Evolutionary conservation across 2,113 vertebrate species (phyloP), one percentile per base, ranked within the genome.

Genomic region (Pachypanchax playfairii): DNA sequence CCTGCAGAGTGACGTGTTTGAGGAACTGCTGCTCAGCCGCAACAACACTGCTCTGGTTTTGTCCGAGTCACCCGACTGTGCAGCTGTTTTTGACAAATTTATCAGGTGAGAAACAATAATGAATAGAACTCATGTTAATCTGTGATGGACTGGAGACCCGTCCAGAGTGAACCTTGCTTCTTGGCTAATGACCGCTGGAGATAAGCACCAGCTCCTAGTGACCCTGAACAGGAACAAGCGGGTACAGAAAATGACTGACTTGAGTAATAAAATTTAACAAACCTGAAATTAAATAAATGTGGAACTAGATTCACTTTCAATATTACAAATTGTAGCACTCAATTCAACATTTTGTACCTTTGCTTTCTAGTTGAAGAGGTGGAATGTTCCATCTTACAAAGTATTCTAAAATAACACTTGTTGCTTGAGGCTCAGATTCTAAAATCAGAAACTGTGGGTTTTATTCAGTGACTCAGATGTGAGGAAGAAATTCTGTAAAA

Each of bases 61-160:
- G 67, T 88, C 81, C 2, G 96, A 97, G 78, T 87, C 85, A 0
- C 66, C 92, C 0, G 95, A 98, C 29, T 94, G 93, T 0, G 90
- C 94, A 0, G 92, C 90, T 0, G 92, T 97, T 80, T 98, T 99
- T 0, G 95, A 98, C 55, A 97, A 95, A 84, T 98, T 99, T 78
- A 80, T 98, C 88, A 94, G 95, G 96, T 96, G 85, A 14, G 20
- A 0, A 10, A 10, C 22, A 47, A n/a, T n/a, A n/a, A n/a, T n/a
- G n/a, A n/a, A n/a, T n/a, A n/a, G n/a, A n/a, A n/a, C n/a, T n/a
- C n/a, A n/a, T n/a, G n/a, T n/a, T n/a, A n/a, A n/a, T n/a, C n/a
- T n/a, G n/a, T n/a, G n/a, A n/a, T n/a, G n/a, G n/a, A n/a, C n/a
- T n/a, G n/a, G n/a, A n/a, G n/a, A n/a, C n/a, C n/a, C n/a, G n/a